Evolutionary conservation across 2,888 invertebrate genomes (phyloP), one percentile per base, ranked within the genome.

Genomic region (Octodonta nipae): DNA sequence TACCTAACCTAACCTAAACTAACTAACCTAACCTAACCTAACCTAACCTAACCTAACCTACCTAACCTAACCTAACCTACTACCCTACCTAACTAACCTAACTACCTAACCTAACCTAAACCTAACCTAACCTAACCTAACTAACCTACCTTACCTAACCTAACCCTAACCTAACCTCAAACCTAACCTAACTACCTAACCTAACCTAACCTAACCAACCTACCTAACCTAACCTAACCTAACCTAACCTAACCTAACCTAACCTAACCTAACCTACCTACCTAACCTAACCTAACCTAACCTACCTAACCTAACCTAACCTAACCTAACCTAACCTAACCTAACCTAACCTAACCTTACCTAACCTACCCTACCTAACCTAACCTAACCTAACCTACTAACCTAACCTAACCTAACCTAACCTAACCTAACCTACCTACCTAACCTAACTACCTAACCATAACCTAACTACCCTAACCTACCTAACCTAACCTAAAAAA

Each of bases 341-440:
- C 33, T 33, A 33, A 33, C 33, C 33, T 28, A 33, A 30, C 31
- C 37, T 28, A 34, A 36, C 37, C 42, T 32, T 20, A 38, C 38
- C 40, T 34, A 41, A 37, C 40, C 38, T 33, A 36, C 34, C 38
- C 26, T 28, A 34, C 40, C 42, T 38, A 38, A 38, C 41, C 43
- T 35, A 39, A 41, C 42, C 42, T 34, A 38, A 40, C 40, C 40
- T 33, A 33, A 38, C 40, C 40, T 35, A 29, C 30, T 15, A 40
- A 35, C 40, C 42, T 32, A 38, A 40, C 42, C 38, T 38, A 41
- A 40, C 42, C 30, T 33, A 33, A 28, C 41, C 32, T 35, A 37
- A 33, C 39, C 36, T 37, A 40, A 39, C 39, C 36, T 32, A 39
- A 34, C 41, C 38, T 39, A 30, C 36, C 38, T 38, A 41, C 41